Conservation (phyloP, 2,797 vertebrate genomes). For the Odontamblyopus rebecca region DNA sequence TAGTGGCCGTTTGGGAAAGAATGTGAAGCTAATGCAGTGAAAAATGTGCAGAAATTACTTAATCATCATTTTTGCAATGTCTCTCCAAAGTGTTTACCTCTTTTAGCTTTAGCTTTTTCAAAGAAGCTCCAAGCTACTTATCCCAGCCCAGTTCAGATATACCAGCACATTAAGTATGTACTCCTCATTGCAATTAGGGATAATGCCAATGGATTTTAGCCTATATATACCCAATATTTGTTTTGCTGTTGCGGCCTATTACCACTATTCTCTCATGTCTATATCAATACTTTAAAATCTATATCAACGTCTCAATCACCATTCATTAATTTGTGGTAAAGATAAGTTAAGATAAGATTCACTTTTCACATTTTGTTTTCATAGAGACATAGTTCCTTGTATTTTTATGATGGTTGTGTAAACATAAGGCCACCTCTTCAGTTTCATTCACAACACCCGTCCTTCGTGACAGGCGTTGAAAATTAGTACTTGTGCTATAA, state of each 20-base stretch:
- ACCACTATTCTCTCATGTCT: neutral
- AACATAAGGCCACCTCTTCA: too few species aligned
- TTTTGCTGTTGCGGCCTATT: neutral
- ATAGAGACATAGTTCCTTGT: too few species aligned
- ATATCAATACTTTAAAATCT: neutral
- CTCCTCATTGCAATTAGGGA: neutral
- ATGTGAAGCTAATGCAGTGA: conserved; percentile 6
- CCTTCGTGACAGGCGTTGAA: too few species aligned
- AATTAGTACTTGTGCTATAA: too few species aligned
- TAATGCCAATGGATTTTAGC: neutral
- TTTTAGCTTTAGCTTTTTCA: conserved; percentile 6
- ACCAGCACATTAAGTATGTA: neutral
- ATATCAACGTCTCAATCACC: too few species aligned
- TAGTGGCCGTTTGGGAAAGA: conserved; percentile 15
- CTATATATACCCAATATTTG: neutral
- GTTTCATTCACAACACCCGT: too few species aligned
- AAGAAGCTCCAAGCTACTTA: conserved; percentile 24
- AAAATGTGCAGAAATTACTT: conserved; percentile 19
- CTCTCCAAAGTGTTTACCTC: conserved; percentile 9
- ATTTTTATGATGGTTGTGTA: too few species aligned
- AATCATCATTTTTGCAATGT: conserved; percentile 8
- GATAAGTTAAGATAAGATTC: too few species aligned
- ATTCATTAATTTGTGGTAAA: too few species aligned
- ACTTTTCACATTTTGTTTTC: too few species aligned
- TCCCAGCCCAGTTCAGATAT: neutral